Evolutionary conservation across 1,140 invertebrate genomes (phyloP).

Genomic region (Drosophila melanica): DNA sequence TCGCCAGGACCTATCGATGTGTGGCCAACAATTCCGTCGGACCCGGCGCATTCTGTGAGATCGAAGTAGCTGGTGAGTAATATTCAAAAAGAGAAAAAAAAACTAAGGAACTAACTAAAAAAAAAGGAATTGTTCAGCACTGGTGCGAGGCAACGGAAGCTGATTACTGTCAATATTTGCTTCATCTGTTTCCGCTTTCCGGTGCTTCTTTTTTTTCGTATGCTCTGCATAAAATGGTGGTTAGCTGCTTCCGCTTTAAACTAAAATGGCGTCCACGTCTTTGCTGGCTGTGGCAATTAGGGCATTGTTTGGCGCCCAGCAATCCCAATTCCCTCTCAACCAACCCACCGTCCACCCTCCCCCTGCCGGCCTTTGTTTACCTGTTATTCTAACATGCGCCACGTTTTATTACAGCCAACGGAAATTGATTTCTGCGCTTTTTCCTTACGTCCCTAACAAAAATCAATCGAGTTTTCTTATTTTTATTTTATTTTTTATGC

Average conservation of each 20-base stretch:
- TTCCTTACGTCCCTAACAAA: conserved; percentile 23
- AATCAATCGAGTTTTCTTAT: conserved; percentile 20
- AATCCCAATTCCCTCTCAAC: conserved; percentile 26
- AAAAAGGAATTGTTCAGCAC: neutral
- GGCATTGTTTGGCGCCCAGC: conserved; percentile 48
- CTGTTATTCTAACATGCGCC: conserved; percentile 50
- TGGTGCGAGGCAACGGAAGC: conserved; percentile 38
- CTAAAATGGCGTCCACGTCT: conserved; percentile 41
- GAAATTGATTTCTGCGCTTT: conserved; percentile 63
- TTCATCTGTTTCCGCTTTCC: conserved; percentile 51
- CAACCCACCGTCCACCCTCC: neutral
- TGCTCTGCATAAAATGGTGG: conserved; percentile 34
- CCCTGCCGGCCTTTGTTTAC: conserved; percentile 9
- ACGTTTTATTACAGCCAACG: conserved; percentile 62
- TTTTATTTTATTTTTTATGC: conserved; percentile 40
- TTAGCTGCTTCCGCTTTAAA: conserved; percentile 45
- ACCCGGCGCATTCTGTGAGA: conserved; percentile 89
- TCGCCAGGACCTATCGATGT: conserved; percentile 91
- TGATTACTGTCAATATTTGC: conserved; percentile 72
- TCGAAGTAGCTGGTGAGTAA: conserved; percentile 89
- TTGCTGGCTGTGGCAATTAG: conserved; percentile 54
- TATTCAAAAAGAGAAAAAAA: conserved; percentile 5
- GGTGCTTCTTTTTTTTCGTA: conserved; percentile 20
- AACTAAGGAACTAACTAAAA: conserved; percentile 1
- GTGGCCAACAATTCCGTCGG: conserved; percentile 93